Evolutionary conservation across 2,113 vertebrate genomes (phyloP), one percentile per base, ranked within the genome.

Genomic region (Cryptotis parvus): DNA sequence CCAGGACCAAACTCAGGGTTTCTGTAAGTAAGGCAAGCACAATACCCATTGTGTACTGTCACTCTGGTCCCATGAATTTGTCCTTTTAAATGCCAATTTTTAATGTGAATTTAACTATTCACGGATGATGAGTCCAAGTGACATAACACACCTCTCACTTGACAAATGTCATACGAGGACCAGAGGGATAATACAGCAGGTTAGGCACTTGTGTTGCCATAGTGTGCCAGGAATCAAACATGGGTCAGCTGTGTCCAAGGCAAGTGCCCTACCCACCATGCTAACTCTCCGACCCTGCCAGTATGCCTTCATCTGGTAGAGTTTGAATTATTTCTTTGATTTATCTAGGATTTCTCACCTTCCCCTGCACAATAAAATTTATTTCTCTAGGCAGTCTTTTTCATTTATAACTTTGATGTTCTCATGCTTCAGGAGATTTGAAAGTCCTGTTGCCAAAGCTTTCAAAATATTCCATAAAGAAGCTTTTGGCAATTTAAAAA

Each of bases 161-260:
- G 81, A 37, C 91, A 91, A 66, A n/a, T 86, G 65, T 87, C 49
- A 87, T 82, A 45, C 72, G 55, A 24, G 55, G 55, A 20, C 4
- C 15, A 24, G 18, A 58, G 55, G 24, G 55, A 58, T 49, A 49
- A 20, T 74, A 86, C 39, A 27, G 43, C 6, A 66, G 22, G 20
- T 33, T 69, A 69, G 27, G 16, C 15, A 31, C 10, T 69, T 70
- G 33, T 9, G 22, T 35, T 70, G 18, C 18, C 55, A 58, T 58
- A 58, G 55, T 58, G 55, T 49, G 10, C 45, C 45, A 49, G 55
- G 55, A 18, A 58, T 58, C 55, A 58, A 58, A 58, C 8, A 24
- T 58, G 55, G 55, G 16, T 58, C 55, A 22, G 49, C 49, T 52
- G 29, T 65, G 26, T 81, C 52, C 52, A 87, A 66, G 9, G 65